Evolutionary conservation across 2,797 vertebrate species (phyloP).

Genomic region (Borostomias antarcticus): DNA sequence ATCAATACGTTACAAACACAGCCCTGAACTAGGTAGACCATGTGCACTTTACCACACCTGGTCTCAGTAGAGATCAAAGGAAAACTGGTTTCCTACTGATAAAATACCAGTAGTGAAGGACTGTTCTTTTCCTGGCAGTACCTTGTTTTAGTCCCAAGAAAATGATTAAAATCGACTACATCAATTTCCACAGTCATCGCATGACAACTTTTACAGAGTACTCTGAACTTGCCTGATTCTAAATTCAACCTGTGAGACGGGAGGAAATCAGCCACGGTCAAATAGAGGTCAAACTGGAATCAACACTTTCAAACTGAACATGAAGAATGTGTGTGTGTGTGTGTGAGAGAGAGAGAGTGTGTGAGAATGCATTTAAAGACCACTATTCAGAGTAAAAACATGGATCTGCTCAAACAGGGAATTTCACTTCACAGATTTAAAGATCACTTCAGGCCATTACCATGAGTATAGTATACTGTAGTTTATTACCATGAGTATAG

Average conservation of each 20-base stretch:
- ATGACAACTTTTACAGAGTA: too few relatives aligned
- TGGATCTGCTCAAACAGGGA: neutral
- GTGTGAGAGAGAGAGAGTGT: too few relatives aligned
- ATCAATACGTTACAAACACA: neutral
- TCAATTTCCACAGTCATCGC: too few relatives aligned
- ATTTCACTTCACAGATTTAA: neutral
- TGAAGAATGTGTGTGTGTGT: too few relatives aligned
- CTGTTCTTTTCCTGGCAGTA: neutral
- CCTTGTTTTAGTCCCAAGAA: constrained; percentile 50
- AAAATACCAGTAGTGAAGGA: neutral
- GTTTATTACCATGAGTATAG: too few relatives aligned
- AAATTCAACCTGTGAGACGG: neutral
- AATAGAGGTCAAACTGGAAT: neutral
- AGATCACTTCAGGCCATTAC: too few relatives aligned
- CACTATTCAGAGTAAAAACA: neutral
- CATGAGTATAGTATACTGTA: too few relatives aligned
- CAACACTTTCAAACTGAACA: neutral
- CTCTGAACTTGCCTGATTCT: neutral
- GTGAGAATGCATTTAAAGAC: neutral
- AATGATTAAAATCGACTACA: too few relatives aligned
- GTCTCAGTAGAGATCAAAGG: neutral
- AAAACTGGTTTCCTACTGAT: too few relatives aligned
- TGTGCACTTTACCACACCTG: neutral
- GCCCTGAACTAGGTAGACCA: neutral
- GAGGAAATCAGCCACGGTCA: neutral